Evolutionary conservation across 2,113 vertebrate genomes (phyloP).

Genomic region (Scartelaos histophorus): DNA sequence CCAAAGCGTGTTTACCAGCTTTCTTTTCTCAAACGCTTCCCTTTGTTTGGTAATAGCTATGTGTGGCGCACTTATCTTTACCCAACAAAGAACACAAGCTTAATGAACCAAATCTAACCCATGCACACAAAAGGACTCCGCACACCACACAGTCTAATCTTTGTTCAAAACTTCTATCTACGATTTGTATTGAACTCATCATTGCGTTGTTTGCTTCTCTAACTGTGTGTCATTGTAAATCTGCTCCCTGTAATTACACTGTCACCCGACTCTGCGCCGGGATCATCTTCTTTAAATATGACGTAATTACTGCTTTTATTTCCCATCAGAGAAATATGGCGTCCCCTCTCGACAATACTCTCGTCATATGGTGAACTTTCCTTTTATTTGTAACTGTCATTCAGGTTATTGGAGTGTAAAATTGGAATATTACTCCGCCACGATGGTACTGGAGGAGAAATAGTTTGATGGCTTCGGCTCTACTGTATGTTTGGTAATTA

Average conservation of each 20-base stretch:
- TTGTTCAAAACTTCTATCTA: neutral
- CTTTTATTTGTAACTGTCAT: constrained; percentile 55
- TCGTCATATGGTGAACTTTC: constrained; percentile 43
- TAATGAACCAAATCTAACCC: neutral
- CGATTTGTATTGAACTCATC: constrained; percentile 5
- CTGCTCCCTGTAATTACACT: constrained; percentile 23
- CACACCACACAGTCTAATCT: constrained; percentile 13
- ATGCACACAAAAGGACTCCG: neutral
- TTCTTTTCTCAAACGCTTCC: neutral
- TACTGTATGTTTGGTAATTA: constrained; percentile 71
- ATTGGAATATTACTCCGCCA: constrained; percentile 63
- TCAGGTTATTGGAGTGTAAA: constrained; percentile 59
- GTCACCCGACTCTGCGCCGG: constrained; percentile 22
- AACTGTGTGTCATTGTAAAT: constrained; percentile 17
- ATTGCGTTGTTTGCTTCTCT: constrained; percentile 13
- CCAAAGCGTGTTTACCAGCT: too few relatives aligned
- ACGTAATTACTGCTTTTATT: constrained; percentile 44
- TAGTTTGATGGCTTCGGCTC: constrained; percentile 62
- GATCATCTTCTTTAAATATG: constrained; percentile 39
- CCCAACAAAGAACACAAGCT: neutral
- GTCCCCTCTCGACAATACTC: constrained; percentile 35
- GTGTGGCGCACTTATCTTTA: neutral
- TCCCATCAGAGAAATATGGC: constrained; percentile 27
- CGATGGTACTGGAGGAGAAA: constrained; percentile 47
- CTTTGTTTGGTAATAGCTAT: neutral